Evolutionary conservation across 2,797 vertebrate genomes (phyloP).

Genomic region (Mallotus villosus): DNA sequence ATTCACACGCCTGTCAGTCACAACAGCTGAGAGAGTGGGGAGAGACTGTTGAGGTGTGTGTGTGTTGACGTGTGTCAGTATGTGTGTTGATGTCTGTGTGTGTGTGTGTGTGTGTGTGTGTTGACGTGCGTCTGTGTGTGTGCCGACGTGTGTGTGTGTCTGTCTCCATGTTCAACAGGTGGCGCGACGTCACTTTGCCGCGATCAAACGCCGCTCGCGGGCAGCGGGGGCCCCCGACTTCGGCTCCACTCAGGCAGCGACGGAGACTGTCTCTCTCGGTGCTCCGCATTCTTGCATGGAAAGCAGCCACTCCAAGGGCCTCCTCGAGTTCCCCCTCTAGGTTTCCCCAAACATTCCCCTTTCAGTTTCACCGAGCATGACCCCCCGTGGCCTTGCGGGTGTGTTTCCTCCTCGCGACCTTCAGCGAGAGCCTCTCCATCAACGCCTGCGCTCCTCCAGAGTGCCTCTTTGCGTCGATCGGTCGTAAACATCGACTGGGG

Average conservation of each 20-base stretch:
- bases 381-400: not conserved
- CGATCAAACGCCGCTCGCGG: conserved; percentile 26
- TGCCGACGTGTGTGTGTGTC: conserved; percentile 3
- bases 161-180: conserved; percentile 57
- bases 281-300: too few relatives aligned
- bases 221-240: conserved; percentile 16
- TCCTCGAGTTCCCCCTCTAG: not conserved
- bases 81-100: too few relatives aligned
- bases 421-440: not conserved
- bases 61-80: conserved; percentile 3
- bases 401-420: not conserved
- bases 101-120: conserved; percentile 1
- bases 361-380: too few relatives aligned
- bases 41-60: conserved; percentile 23
- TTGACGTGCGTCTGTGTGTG: conserved; percentile 9
- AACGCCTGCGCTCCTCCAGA: not conserved
- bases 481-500: not conserved
- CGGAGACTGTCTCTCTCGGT: too few relatives aligned
- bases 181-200: conserved; percentile 34
- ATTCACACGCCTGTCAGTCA: conserved; percentile 60
- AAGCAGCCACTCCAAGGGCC: not conserved
- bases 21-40: conserved; percentile 61
- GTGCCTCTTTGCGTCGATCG: not conserved
- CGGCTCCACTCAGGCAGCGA: not conserved
- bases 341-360: too few relatives aligned